Conservation (phyloP, 2,888 invertebrate genomes). For the Drosophila yooni region DNA sequence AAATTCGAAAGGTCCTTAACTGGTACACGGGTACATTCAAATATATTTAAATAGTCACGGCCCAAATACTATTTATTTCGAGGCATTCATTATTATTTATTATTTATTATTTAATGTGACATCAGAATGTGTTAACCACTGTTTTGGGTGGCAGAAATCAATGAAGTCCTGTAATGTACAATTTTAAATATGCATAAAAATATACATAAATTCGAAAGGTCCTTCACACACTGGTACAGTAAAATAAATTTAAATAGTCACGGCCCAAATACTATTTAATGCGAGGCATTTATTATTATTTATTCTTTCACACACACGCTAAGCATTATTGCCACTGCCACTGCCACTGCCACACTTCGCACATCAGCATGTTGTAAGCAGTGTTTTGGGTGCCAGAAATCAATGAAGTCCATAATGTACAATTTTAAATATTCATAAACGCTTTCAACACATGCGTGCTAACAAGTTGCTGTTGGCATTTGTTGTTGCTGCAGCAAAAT, state of each 20-base stretch:
- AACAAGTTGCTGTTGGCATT: not conserved
- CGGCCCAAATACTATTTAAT: not conserved
- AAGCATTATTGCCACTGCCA: not conserved
- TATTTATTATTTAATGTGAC: not conserved
- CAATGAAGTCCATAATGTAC: constrained; percentile 29
- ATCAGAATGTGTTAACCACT: too few relatives aligned
- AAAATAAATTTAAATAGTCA: not conserved
- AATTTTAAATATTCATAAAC: constrained; percentile 56
- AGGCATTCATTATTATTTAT: constrained; percentile 3
- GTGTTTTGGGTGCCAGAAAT: not conserved
- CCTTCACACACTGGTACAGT: not conserved
- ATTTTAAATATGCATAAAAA: too few relatives aligned
- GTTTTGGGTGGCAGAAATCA: too few relatives aligned
- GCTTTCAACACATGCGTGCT: constrained; percentile 59
- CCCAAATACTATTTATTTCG: not conserved
- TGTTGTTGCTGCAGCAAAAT: constrained; percentile 10
- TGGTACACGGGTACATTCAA: not conserved
- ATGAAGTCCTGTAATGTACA: too few relatives aligned
- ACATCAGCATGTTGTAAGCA: not conserved
- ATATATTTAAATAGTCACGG: not conserved
- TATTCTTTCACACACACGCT: constrained; percentile 1
- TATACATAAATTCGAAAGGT: not conserved
- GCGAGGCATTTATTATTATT: not conserved
- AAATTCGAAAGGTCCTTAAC: not conserved
- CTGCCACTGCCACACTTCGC: not conserved